These are phyloP conservation scores for Rhagonycha fulva DNA, from an alignment of 2,888 invertebrate species.

Conservation along the genomic window DNA sequence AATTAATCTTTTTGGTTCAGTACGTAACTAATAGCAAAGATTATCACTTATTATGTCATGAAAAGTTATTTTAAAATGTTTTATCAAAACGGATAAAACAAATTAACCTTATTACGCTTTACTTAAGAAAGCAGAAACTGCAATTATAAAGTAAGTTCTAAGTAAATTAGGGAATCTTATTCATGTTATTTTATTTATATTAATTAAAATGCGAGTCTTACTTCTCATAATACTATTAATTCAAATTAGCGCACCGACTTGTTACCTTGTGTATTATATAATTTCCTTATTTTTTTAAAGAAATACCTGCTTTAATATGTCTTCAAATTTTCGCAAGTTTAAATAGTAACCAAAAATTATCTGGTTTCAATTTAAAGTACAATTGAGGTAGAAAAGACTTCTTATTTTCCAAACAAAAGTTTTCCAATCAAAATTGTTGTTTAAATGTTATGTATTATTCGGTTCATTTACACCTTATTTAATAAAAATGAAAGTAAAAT, in stretches of 20 bases:
- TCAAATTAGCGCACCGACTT: neutral
- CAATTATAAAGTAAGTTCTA: neutral
- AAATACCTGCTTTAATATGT: neutral
- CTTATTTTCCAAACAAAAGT: neutral
- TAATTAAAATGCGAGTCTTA: neutral
- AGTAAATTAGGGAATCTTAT: neutral
- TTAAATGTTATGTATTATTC: neutral
- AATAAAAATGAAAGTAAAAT: neutral
- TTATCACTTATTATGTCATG: constrained; percentile 2
- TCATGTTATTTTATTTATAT: neutral
- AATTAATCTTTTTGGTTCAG: constrained; percentile 1
- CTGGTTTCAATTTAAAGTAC: neutral
- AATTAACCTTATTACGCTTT: neutral
- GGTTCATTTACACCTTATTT: neutral
- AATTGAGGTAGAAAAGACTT: neutral
- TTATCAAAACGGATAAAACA: neutral
- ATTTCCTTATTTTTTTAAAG: neutral
- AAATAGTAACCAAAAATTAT: neutral
- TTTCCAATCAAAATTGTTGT: neutral
- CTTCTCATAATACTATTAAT: neutral
- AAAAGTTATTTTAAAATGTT: neutral
- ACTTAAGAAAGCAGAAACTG: neutral
- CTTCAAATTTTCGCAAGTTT: neutral
- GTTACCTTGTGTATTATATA: neutral
- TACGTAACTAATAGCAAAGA: constrained; percentile 1